Base-by-base conservation (phyloP, 2,888 invertebrate species). In the Stenolophus ochropezus region DNA sequence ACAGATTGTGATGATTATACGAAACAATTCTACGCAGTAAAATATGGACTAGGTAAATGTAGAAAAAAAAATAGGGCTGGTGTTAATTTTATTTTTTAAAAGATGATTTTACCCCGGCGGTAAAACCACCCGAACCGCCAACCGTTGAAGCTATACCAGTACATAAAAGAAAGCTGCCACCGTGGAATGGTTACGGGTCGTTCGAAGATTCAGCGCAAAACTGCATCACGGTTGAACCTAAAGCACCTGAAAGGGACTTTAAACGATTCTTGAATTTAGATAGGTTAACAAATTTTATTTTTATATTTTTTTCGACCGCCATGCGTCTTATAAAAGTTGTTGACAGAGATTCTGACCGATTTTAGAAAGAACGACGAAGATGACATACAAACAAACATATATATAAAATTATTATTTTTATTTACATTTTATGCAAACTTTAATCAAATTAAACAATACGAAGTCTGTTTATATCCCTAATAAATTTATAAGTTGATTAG, bases 201-300 rank as follows among this genome's bases (percentile, higher is more conserved):
- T 95, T 96, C 86, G 96, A 96, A 83, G 97, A 98, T 87, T 97
- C 97, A 0, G 95, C 96, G 5, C 94, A 94, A 84, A 97, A 97
- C 87, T 97, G 97, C 86, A 92, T 93, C 71, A 94, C 94, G 0
- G 93, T 97, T 0, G 93, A 95, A 84, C 95, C 96, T 0, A 95
- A 95, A 87, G 91, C 96, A 0, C 95, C 95, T 0, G 93, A 93
- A 84, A 90, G 91, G 5, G 95, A 97, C 88, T 95, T 96, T 85
- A 92, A 94, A 81, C 96, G 96, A 88, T 96, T 96, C 86, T 91
- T 96, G 81, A 91, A 93, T 86, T 94, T 94, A 85, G 97, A 97
- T 88, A 93, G 93, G 92, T 95, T 2, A 20, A 20, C 0, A 56
- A 21, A 11, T 6, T 20, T 49, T 3, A 49, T 14, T 53, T 16